Evolutionary conservation across 2,888 invertebrate species (phyloP).

Genomic region (Sicus ferrugineus): DNA sequence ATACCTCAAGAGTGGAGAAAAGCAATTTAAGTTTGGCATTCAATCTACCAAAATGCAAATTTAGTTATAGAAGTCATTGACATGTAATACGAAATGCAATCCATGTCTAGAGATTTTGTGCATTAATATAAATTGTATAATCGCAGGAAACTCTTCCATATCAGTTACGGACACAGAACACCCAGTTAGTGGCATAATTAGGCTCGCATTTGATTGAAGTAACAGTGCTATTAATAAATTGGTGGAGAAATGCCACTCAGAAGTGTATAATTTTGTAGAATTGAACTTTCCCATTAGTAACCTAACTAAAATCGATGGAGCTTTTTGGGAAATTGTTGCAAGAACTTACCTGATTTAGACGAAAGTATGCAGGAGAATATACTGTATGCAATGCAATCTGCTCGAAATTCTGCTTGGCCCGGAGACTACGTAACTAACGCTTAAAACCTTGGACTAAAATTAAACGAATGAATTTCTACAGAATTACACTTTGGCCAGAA

Average conservation of each 20-base stretch:
- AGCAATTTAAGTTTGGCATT: no score
- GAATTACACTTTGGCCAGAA: constrained; percentile 35
- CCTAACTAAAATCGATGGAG: no score
- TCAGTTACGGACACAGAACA: not conserved
- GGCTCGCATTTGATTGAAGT: not conserved
- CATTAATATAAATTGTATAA: no score
- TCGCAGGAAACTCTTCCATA: no score
- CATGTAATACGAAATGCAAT: not conserved
- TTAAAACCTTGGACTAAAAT: constrained; percentile 63
- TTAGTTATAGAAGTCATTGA: no score
- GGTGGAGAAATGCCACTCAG: constrained; percentile 15
- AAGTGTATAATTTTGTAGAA: not conserved
- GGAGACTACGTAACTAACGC: constrained; percentile 42
- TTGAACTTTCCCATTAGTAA: no score
- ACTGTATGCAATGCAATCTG: no score
- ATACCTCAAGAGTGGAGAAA: no score
- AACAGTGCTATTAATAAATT: constrained; percentile 15
- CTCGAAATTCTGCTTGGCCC: not conserved
- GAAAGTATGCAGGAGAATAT: not conserved
- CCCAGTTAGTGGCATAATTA: no score
- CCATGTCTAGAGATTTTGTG: no score
- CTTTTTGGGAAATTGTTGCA: not conserved
- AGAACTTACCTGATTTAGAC: constrained; percentile 21
- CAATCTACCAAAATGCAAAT: no score
- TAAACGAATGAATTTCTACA: constrained; percentile 41